Percentiles rank a stretch among this genome's conserved stretches.
phyloP scores from a whole-genome alignment of 2,888 invertebrate species.

The Gandaritis pyraliata region DNA sequence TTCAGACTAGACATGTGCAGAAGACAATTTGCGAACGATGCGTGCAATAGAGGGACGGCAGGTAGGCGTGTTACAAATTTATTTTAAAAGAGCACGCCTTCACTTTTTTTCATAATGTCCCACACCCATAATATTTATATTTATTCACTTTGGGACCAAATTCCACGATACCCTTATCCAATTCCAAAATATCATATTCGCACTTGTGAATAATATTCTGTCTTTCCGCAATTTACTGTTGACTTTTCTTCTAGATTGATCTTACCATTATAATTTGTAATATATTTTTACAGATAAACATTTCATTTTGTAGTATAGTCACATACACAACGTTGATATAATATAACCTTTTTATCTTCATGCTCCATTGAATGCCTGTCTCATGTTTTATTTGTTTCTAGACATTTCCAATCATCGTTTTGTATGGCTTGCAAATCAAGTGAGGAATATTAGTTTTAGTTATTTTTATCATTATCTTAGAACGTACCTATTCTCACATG shows the following conservation, averaged over 20 bases:
- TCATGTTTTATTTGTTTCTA: constrained; percentile 43
- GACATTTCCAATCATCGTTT: constrained; percentile 41
- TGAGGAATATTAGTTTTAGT: constrained; percentile 34
- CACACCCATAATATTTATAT: constrained; percentile 58
- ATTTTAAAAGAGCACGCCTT: constrained; percentile 76
- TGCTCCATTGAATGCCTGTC: constrained; percentile 39
- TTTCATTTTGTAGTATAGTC: constrained; percentile 50
- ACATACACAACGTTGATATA: constrained; percentile 34
- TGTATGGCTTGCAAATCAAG: constrained; percentile 40
- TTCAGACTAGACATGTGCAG: constrained; percentile 99
- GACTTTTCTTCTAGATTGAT: constrained; percentile 57
- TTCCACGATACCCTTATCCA: constrained; percentile 61
- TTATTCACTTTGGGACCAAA: constrained; percentile 63
- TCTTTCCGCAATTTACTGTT: constrained; percentile 63
- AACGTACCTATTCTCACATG: constrained; percentile 16
- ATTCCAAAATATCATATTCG: constrained; percentile 69
- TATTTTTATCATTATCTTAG: constrained; percentile 14
- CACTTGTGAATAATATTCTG: constrained; percentile 82
- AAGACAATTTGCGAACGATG: constrained; percentile 96
- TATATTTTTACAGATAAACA: constrained; percentile 34
- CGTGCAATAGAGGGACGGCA: constrained; percentile 99
- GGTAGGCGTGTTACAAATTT: constrained; percentile 88
- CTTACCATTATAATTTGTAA: constrained; percentile 37
- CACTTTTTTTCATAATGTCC: constrained; percentile 64
- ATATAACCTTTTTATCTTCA: constrained; percentile 40